Evolutionary conservation across 2,888 invertebrate genomes (phyloP).

Genomic region (Escarpia spicata): DNA sequence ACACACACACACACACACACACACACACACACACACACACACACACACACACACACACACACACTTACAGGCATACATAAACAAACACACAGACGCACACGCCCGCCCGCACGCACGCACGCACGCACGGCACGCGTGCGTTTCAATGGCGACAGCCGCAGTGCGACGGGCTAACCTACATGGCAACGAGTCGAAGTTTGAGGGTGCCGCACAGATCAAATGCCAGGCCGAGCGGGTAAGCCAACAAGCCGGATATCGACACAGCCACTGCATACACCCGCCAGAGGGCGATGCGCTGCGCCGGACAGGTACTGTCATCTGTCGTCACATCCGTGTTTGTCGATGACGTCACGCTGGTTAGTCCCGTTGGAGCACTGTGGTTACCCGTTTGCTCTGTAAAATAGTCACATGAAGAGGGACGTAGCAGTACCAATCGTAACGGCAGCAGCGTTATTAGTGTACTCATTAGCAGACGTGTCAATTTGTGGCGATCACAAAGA

Average conservation of each 20-base stretch:
- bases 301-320: not conserved
- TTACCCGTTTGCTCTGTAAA: not conserved
- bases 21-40: not conserved
- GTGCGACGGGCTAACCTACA: not conserved
- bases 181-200: not conserved
- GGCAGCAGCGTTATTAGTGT: no score
- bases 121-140: not conserved
- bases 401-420: not conserved
- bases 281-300: not conserved
- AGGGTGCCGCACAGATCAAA: not conserved
- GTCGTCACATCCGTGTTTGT: not conserved
- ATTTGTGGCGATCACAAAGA: no score
- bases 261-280: not conserved
- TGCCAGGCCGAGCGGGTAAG: not conserved
- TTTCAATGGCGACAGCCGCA: not conserved
- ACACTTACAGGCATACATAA: not conserved
- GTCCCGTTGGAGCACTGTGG: not conserved
- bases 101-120: not conserved
- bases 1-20: not conserved
- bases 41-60: not conserved
- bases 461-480: no score
- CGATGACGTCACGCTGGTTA: not conserved
- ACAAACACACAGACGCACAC: not conserved
- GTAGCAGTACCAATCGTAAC: not conserved
- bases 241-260: not conserved